Conservation (phyloP, 2,113 vertebrate species). For the Tor tambroides region DNA sequence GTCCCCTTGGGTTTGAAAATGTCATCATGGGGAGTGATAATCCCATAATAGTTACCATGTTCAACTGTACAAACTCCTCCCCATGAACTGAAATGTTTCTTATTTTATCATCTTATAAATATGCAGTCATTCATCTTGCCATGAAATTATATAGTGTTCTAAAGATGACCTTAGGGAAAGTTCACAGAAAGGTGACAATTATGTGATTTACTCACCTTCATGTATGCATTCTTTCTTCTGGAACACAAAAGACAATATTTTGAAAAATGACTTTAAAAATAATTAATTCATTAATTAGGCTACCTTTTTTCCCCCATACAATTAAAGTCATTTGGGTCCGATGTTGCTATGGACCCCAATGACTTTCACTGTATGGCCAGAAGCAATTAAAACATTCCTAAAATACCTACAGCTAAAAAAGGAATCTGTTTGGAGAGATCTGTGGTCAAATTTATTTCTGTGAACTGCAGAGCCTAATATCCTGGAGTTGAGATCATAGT, state of each 20-base stretch:
- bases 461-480: constrained; percentile 22
- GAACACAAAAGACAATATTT: background rate
- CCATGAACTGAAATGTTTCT: background rate
- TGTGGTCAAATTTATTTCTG: constrained; percentile 47
- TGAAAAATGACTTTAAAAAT: background rate
- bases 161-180: background rate
- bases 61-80: background rate
- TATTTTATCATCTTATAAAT: background rate
- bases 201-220: background rate
- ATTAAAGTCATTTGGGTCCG: background rate
- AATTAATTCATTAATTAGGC: too few relatives aligned
- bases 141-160: background rate
- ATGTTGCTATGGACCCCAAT: background rate
- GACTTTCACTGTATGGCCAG: background rate
- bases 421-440: constrained; percentile 43
- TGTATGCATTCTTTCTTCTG: background rate
- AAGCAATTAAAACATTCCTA: background rate
- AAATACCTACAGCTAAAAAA: background rate
- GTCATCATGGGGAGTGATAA: constrained; percentile 8
- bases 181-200: background rate
- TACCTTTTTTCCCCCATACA: too few relatives aligned
- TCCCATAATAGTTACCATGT: background rate
- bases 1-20: background rate
- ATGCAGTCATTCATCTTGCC: background rate
- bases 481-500: constrained; percentile 14